A percentile compares a stretch with the other conserved stretches of the same genome.
Conservation (phyloP, 1,140 invertebrate species). For the Atopsyche davidsoni region DNA sequence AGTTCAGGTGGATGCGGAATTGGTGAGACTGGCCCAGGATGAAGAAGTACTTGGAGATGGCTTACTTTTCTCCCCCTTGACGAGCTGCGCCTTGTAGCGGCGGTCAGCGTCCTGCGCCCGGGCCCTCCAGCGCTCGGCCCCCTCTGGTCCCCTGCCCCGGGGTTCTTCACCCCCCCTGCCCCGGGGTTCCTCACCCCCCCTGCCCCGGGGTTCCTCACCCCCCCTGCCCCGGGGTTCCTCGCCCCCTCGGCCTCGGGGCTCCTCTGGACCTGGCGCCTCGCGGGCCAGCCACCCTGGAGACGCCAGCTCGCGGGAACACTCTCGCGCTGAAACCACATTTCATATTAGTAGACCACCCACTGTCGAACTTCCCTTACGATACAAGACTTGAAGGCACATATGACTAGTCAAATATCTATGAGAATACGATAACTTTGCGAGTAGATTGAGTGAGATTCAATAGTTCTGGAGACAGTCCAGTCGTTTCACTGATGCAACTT, state of each 20-base stretch:
- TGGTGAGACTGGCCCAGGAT: no score
- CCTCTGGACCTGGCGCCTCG: background rate
- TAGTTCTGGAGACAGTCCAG: no score
- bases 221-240: background rate
- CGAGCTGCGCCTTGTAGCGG: constrained; percentile 56
- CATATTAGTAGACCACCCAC: no score
- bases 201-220: no score
- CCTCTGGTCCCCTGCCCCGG: constrained; percentile 43
- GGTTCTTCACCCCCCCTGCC: constrained; percentile 43
- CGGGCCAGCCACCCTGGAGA: background rate
- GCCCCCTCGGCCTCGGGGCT: background rate
- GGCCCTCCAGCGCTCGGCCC: constrained; percentile 55
- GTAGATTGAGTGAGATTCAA: no score
- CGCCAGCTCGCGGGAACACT: background rate
- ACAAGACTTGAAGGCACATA: no score
- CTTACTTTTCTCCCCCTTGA: constrained; percentile 63
- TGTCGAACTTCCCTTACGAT: no score
- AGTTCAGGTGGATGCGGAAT: no score
- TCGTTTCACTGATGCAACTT: no score
- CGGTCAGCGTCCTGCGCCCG: constrained; percentile 63
- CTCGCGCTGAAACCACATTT: background rate
- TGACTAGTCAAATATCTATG: no score
- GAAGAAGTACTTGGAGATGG: constrained; percentile 28
- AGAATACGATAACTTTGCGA: no score
- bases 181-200: constrained; percentile 41